Percentiles rank a stretch among this genome's conserved stretches.
phyloP scores from a whole-genome alignment of 1,140 invertebrate species.

The Cherax quadricarinatus region DNA sequence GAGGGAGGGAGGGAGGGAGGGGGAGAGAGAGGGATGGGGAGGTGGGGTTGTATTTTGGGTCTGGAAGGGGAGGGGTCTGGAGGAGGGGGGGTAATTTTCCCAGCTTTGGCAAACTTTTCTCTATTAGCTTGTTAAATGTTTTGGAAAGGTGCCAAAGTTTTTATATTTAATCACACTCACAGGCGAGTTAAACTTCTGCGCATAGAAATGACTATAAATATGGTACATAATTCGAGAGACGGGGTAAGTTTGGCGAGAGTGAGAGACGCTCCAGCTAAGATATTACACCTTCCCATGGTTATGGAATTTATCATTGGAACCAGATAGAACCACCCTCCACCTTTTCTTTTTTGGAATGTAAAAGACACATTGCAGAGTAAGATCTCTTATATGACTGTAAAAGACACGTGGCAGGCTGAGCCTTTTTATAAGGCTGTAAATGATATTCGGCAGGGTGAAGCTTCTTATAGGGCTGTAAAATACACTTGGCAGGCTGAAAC shows the following conservation, averaged over 20 bases:
- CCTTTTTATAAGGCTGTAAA: too few relatives aligned
- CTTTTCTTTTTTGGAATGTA: too few relatives aligned
- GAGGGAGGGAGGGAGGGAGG: constrained; percentile 12
- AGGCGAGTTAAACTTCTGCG: constrained; percentile 60
- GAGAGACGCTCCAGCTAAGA: constrained; percentile 3
- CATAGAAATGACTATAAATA: constrained; percentile 71
- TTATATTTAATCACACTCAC: constrained; percentile 71
- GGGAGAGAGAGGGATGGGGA: background rate
- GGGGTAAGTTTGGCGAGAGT: constrained; percentile 18
- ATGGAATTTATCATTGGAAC: constrained; percentile 55
- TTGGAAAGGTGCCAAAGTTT: constrained; percentile 70
- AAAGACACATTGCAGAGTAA: too few relatives aligned
- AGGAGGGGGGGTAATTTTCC: constrained; percentile 57
- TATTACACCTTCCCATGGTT: constrained; percentile 40
- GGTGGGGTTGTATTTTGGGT: too few relatives aligned
- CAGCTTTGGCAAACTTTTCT: constrained; percentile 64
- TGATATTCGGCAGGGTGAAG: too few relatives aligned
- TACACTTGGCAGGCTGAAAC: too few relatives aligned
- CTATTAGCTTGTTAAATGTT: constrained; percentile 71
- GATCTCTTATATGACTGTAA: too few relatives aligned
- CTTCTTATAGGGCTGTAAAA: too few relatives aligned
- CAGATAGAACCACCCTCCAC: constrained; percentile 1
- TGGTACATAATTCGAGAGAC: constrained; percentile 52
- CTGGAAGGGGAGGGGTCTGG: background rate
- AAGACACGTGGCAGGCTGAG: too few relatives aligned